Evolutionary conservation across 2,888 invertebrate genomes (phyloP).

Genomic region (Lottia gigantea): DNA sequence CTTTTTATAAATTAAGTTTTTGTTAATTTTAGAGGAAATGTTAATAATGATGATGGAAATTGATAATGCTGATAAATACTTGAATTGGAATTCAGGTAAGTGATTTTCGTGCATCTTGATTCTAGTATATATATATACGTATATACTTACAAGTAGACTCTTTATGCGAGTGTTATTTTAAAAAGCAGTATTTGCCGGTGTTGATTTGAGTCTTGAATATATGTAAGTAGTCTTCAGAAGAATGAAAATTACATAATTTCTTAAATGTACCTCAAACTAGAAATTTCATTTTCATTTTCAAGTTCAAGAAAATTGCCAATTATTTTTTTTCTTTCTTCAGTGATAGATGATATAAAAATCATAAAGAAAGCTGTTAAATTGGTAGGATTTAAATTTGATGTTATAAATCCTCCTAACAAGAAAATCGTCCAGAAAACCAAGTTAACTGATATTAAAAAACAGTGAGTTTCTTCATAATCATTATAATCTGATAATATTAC

Average conservation of each 20-base stretch:
- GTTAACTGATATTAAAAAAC: constrained; percentile 52
- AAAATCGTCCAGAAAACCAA: constrained; percentile 67
- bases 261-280: too few species aligned
- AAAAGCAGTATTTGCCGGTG: too few species aligned
- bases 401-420: constrained; percentile 68
- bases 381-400: constrained; percentile 75
- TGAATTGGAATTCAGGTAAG: constrained; percentile 70
- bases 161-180: too few species aligned
- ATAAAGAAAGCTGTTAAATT: constrained; percentile 78
- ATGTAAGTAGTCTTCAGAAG: too few species aligned
- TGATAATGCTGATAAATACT: constrained; percentile 73
- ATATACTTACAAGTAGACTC: too few species aligned
- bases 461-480: constrained; percentile 42
- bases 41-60: constrained; percentile 78
- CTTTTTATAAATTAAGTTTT: too few species aligned
- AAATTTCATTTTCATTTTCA: too few species aligned
- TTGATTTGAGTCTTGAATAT: too few species aligned
- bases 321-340: constrained; percentile 42
- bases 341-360: constrained; percentile 76
- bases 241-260: too few species aligned
- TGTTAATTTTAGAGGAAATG: constrained; percentile 74
- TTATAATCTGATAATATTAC: too few species aligned
- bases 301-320: too few species aligned
- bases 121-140: background rate
- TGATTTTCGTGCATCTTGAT: background rate